Evolutionary conservation across 2,797 vertebrate genomes (phyloP).

Genomic region (Nasua narica): DNA sequence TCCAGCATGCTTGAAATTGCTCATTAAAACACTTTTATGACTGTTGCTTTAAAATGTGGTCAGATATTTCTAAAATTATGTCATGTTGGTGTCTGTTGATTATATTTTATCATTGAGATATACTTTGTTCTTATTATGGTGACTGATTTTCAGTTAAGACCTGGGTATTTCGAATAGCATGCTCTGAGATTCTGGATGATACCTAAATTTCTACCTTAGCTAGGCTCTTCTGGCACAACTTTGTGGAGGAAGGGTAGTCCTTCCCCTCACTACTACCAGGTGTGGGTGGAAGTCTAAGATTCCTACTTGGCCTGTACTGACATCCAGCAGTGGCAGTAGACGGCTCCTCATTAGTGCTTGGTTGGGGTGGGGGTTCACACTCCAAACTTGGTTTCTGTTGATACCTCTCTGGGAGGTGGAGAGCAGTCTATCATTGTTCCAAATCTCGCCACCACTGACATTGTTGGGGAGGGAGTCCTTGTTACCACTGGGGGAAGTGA

Average conservation of each 20-base stretch:
- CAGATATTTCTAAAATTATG: neutral
- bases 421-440: too few species aligned
- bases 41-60: neutral
- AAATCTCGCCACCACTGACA: too few species aligned
- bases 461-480: fast-evolving
- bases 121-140: neutral
- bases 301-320: neutral
- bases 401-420: too few species aligned
- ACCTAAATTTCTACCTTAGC: neutral
- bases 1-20: neutral
- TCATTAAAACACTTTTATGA: neutral
- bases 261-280: neutral
- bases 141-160: neutral
- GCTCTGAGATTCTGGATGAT: neutral
- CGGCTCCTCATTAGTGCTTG: neutral
- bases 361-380: too few species aligned
- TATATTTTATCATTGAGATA: neutral
- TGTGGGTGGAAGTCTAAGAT: neutral
- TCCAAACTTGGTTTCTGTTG: neutral
- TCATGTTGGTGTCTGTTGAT: neutral
- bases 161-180: neutral
- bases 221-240: neutral
- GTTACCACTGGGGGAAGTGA: neutral
- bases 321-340: too few species aligned
- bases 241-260: fast-evolving